Conservation (phyloP, 2,797 vertebrate genomes). For the Serranus cabrilla region DNA sequence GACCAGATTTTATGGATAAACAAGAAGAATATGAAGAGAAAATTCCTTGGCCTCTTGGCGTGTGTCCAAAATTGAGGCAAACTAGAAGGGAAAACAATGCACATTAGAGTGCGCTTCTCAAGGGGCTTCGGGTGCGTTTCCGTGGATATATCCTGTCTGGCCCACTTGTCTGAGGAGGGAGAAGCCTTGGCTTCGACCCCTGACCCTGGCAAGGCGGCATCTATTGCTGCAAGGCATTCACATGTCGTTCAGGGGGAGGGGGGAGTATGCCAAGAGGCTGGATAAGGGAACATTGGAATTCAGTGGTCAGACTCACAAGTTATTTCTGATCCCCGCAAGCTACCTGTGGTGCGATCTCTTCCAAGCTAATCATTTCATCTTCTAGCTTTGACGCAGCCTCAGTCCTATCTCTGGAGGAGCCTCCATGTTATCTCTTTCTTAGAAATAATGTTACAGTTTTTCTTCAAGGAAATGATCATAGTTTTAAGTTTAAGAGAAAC, state of each 20-base stretch:
- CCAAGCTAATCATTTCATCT: constrained; percentile 79
- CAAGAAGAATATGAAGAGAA: constrained; percentile 74
- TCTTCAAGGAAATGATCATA: constrained; percentile 25
- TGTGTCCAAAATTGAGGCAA: constrained; percentile 65
- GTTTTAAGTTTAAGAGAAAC: constrained; percentile 31
- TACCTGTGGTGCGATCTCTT: constrained; percentile 77
- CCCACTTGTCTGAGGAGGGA: constrained; percentile 80
- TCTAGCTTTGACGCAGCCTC: constrained; percentile 54
- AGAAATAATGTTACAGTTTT: constrained; percentile 29
- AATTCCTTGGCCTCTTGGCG: constrained; percentile 62
- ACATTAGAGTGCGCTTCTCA: constrained; percentile 66
- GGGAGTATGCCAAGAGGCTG: constrained; percentile 69
- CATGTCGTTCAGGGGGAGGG: constrained; percentile 70
- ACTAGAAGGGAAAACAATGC: constrained; percentile 66
- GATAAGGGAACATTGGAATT: constrained; percentile 81
- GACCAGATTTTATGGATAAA: constrained; percentile 71
- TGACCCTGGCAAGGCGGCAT: constrained; percentile 76
- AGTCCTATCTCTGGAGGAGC: constrained; percentile 52
- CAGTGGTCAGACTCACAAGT: constrained; percentile 81
- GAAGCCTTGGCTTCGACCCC: constrained; percentile 81
- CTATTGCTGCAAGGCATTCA: constrained; percentile 84
- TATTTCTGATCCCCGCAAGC: constrained; percentile 79
- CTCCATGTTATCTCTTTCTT: constrained; percentile 44
- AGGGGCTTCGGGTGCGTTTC: constrained; percentile 79
- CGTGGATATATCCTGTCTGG: constrained; percentile 82